Percentiles rank a stretch among this genome's conserved stretches.
These are phyloP conservation scores for Echinometra lucunter DNA, from an alignment of 53 echinoderm and acorn worm species.

Conservation along the genomic window DNA sequence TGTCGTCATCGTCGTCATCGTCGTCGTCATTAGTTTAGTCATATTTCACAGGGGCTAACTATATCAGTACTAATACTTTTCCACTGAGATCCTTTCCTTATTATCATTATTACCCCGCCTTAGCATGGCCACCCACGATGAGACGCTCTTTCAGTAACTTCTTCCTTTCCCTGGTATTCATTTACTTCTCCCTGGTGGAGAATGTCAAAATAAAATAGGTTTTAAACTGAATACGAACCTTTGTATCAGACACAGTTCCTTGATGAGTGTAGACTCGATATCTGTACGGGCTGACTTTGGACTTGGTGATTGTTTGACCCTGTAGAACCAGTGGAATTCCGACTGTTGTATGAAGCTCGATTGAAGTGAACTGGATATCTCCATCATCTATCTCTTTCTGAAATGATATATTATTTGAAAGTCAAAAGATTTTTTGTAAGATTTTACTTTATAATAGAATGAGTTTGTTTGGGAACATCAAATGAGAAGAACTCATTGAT, in stretches of 20 bases:
- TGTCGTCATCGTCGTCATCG: no score
- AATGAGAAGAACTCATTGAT: neutral
- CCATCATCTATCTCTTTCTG: constrained; percentile 57
- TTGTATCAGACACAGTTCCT: constrained; percentile 61
- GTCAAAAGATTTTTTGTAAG: no score
- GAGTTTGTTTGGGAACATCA: neutral
- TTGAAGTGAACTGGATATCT: constrained; percentile 42
- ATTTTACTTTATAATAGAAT: neutral
- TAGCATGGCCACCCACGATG: no score
- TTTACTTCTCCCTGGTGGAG: no score
- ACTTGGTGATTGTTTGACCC: neutral
- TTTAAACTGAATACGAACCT: constrained; percentile 32
- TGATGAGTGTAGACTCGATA: constrained; percentile 60
- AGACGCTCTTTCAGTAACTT: no score
- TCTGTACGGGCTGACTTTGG: constrained; percentile 16
- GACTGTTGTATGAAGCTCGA: constrained; percentile 67
- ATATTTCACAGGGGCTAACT: no score
- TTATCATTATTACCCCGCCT: no score
- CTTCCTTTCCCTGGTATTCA: no score
- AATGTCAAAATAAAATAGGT: no score
- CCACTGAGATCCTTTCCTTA: no score
- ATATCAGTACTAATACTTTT: no score
- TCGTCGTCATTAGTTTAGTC: no score
- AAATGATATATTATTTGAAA: neutral
- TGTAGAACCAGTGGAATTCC: constrained; percentile 1